Base-by-base conservation (phyloP, 2,113 vertebrate species). In the Hypocryptadius cinnamomeus region DNA sequence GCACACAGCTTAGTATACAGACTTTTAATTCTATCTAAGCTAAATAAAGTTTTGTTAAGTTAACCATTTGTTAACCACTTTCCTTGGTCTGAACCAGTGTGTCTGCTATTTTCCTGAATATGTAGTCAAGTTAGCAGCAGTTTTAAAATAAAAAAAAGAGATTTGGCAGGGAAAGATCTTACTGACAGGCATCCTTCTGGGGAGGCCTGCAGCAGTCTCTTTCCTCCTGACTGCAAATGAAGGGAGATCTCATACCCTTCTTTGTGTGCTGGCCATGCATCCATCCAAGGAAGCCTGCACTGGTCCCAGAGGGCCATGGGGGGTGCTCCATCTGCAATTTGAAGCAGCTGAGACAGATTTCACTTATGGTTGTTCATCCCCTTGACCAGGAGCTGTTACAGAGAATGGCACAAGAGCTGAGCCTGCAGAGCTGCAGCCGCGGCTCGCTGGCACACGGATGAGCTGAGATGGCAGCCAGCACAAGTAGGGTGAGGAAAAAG, bases 351-450 rank as follows among this genome's bases (percentile, higher is more conserved):
- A 78, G 56, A 13, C 9, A 40, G 13, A 37, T 56, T 91, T 85
- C 40, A 42, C 30, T 71, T 17, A 1, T 0, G 2, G 39, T 1
- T 54, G 33, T 27, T 35, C 44, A 45, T 30, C 11, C 9, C 23
- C 66, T 71, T n/a, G 33, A 37, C 18, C 8, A 4, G 39, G 15
- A 87, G 80, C 33, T 5, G 1, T 3, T 44, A 15, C 39, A 57
- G 68, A 0, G 1, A 54, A 50, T 0, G 18, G 47, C 73, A 42
- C 13, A 11, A 53, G 89, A 47, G 44, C 64, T 2, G 27, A 78
- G 64, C 64, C 42, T 0, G 0, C 31, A 15, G 39, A 3, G 35
- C 71, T 56, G 54, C 74, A 54, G 22, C 28, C n/a, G 57, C 1
- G 0, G n/a, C 73, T 72, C 5, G 0, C 24, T 40, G 59, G 61